Evolutionary conservation across 1,140 invertebrate species (phyloP).

Genomic region (Drosophila navojoa): DNA sequence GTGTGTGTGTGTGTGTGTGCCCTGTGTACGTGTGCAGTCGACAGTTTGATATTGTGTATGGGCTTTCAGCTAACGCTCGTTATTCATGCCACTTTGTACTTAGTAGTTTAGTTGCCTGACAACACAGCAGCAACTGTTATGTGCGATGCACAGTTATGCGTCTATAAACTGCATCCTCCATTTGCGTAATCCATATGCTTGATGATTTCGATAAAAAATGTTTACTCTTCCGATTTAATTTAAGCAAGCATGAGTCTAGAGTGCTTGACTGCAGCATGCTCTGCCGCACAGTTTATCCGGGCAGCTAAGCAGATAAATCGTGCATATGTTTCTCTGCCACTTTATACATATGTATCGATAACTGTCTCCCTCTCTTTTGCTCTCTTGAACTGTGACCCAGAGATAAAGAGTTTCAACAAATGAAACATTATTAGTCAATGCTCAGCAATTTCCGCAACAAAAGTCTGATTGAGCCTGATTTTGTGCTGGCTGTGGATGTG

Average conservation of each 20-base stretch:
- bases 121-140: conserved; percentile 9
- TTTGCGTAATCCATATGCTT: conserved; percentile 12
- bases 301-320: not conserved
- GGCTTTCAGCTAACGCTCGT: conserved; percentile 51
- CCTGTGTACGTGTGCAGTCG: conserved; percentile 39
- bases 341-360: too few species aligned
- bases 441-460: too few species aligned
- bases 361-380: too few species aligned
- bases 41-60: conserved; percentile 39
- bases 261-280: not conserved
- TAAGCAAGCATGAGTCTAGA: conserved; percentile 2
- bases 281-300: not conserved
- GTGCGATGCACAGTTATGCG: not conserved
- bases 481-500: too few species aligned
- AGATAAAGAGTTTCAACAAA: too few species aligned
- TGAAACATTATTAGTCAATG: too few species aligned
- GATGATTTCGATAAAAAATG: not conserved
- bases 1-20: not conserved
- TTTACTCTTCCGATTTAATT: not conserved
- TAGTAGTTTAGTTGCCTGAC: conserved; percentile 21
- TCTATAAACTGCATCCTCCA: conserved; percentile 2
- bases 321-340: too few species aligned
- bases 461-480: too few species aligned
- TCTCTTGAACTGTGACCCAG: too few species aligned
- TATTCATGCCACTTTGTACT: conserved; percentile 62